A percentile compares a stretch with the other conserved stretches of the same genome.
Conservation (phyloP, 1,140 invertebrate species). For the Drosophila ficusphila region DNA sequence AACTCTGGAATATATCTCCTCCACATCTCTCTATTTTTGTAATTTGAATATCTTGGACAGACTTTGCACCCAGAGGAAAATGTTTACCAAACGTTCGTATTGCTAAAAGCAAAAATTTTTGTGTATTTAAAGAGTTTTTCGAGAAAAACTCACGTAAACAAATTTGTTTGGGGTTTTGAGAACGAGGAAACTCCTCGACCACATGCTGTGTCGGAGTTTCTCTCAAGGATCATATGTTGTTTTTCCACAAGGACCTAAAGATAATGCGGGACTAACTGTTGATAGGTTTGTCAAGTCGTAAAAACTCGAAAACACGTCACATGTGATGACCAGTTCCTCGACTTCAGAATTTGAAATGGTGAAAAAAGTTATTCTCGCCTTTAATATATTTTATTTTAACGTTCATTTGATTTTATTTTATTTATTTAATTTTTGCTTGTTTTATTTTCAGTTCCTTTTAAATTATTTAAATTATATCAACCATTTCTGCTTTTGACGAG, state of each 20-base stretch:
- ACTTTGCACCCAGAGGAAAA: slow-evolving; percentile 25
- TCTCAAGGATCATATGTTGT: slow-evolving; percentile 49
- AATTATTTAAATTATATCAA: slow-evolving; percentile 10
- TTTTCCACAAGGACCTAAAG: slow-evolving; percentile 22
- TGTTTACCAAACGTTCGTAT: slow-evolving; percentile 42
- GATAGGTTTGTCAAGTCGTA: slow-evolving; percentile 43
- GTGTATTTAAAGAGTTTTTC: slow-evolving; percentile 22
- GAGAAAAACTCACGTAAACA: slow-evolving; percentile 65
- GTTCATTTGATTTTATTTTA: background rate
- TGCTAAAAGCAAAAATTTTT: slow-evolving; percentile 55
- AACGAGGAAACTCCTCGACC: slow-evolving; percentile 37
- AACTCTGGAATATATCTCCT: background rate
- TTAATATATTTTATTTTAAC: background rate
- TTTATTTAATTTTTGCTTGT: slow-evolving; percentile 4
- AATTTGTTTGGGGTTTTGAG: slow-evolving; percentile 68
- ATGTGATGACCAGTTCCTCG: slow-evolving; percentile 40
- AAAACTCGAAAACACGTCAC: slow-evolving; percentile 21
- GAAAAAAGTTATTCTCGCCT: background rate
- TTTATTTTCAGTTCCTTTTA: slow-evolving; percentile 54
- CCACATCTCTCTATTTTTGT: slow-evolving; percentile 16
- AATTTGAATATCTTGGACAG: slow-evolving; percentile 62
- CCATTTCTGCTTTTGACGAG: slow-evolving; percentile 35
- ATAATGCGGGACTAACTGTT: slow-evolving; percentile 30
- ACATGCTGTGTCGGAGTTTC: slow-evolving; percentile 53
- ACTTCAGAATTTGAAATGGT: background rate